These are phyloP conservation scores for Forbesichthys agassizii DNA, from an alignment of 2,113 vertebrate species.

Conservation along the genomic window DNA sequence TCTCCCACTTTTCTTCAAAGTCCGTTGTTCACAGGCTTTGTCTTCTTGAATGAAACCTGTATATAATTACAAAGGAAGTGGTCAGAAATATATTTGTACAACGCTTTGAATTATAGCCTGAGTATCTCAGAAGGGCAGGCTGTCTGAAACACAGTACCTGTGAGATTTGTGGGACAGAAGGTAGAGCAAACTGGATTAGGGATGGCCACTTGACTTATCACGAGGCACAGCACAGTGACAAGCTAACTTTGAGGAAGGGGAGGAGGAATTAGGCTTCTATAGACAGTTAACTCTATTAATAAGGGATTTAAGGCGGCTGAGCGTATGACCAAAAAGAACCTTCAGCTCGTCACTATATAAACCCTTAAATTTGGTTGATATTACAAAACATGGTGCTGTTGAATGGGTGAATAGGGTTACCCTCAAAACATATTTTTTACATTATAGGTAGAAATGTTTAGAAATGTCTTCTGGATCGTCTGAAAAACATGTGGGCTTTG, in stretches of 20 bases:
- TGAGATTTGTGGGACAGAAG: constrained; percentile 22
- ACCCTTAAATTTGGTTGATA: too few relatives aligned
- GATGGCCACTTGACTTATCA: constrained; percentile 24
- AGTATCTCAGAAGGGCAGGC: too few relatives aligned
- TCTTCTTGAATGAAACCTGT: constrained; percentile 9
- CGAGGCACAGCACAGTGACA: constrained; percentile 4
- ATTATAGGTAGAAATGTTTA: too few relatives aligned
- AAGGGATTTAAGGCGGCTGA: constrained; percentile 75
- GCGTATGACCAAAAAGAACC: constrained; percentile 58
- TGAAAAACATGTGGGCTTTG: background rate
- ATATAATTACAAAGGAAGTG: background rate
- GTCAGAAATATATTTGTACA: background rate
- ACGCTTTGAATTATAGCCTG: background rate
- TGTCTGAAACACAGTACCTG: constrained; percentile 17
- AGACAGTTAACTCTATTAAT: constrained; percentile 76
- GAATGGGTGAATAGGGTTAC: too few relatives aligned
- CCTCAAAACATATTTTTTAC: too few relatives aligned
- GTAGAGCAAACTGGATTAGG: constrained; percentile 14
- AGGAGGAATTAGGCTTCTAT: constrained; percentile 54
- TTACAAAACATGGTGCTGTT: too few relatives aligned
- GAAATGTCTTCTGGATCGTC: too few relatives aligned
- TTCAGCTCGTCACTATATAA: constrained; percentile 6
- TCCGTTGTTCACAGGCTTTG: constrained; percentile 5
- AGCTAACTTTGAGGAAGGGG: constrained; percentile 46
- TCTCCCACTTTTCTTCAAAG: constrained; percentile 5